Percentiles rank a stretch among this genome's conserved stretches.
phyloP scores from a whole-genome alignment of 2,113 vertebrate species.

The Hucho hucho region DNA sequence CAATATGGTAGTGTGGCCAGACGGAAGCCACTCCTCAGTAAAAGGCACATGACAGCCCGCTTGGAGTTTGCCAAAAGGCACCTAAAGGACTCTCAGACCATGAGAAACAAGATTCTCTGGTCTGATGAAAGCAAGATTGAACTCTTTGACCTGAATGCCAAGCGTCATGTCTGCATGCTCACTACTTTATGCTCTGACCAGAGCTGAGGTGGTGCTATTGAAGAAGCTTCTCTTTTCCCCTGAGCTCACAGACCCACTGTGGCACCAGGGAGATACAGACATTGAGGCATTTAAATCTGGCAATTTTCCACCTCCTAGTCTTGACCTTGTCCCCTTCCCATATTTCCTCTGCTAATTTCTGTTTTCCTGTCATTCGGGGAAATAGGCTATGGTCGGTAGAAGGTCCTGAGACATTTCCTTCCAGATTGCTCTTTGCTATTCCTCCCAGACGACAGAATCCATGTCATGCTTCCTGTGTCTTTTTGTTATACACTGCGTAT shows the following conservation, averaged over 20 bases:
- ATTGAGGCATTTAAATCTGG: not conserved
- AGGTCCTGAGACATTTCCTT: conserved; percentile 1
- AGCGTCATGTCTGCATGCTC: not conserved
- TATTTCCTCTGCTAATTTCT: conserved; percentile 19
- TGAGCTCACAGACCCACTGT: conserved; percentile 28
- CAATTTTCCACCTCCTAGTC: conserved; percentile 29
- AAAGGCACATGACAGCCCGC: no score
- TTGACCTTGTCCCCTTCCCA: conserved; percentile 15
- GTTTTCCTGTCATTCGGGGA: conserved; percentile 4
- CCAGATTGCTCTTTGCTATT: not conserved
- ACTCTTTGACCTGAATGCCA: no score
- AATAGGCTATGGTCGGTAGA: not conserved
- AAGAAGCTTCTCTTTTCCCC: conserved; percentile 33
- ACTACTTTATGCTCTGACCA: conserved; percentile 10
- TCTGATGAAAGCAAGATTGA: no score
- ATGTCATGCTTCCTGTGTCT: conserved; percentile 5
- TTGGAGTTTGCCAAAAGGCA: no score
- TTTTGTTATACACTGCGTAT: conserved; percentile 11
- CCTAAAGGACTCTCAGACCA: no score
- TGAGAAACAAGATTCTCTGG: no score
- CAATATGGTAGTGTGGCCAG: no score
- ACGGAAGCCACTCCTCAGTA: no score
- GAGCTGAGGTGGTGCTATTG: conserved; percentile 50
- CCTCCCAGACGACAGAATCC: not conserved
- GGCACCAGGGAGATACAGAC: conserved; percentile 22